A percentile compares a stretch with the other conserved stretches of the same genome.
phyloP scores from a whole-genome alignment of 2,113 vertebrate genomes.

The Piprites chloris region DNA sequence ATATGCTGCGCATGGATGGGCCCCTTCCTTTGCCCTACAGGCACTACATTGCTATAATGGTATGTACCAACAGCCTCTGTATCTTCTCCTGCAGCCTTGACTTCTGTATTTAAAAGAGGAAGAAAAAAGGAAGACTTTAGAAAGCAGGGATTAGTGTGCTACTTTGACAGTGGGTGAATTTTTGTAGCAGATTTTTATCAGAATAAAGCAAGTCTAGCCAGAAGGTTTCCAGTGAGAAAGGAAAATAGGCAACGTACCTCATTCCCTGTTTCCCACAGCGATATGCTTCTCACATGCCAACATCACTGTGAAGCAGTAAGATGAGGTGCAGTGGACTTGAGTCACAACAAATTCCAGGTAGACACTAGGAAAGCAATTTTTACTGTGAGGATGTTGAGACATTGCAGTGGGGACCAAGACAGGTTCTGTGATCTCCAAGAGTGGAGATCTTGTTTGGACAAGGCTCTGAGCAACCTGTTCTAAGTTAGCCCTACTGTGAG shows the following conservation, averaged over 20 bases:
- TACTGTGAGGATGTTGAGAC: background rate
- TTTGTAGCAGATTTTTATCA: background rate
- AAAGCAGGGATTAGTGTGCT: background rate
- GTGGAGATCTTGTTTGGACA: background rate
- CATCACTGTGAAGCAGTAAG: background rate
- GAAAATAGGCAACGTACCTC: background rate
- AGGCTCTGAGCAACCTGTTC: background rate
- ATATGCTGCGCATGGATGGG: slow-evolving; percentile 84
- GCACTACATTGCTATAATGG: slow-evolving; percentile 88
- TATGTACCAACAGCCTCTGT: background rate
- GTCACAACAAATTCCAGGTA: background rate
- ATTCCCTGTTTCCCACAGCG: background rate
- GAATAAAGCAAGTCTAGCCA: background rate
- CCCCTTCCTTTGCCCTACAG: slow-evolving; percentile 82
- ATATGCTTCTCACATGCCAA: background rate
- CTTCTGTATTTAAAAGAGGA: background rate
- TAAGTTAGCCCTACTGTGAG: background rate
- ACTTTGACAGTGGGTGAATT: background rate
- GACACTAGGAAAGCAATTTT: background rate
- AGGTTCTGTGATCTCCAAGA: background rate
- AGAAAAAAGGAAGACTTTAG: background rate
- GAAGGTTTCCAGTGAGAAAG: background rate
- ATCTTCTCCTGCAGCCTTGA: background rate
- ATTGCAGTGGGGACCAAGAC: background rate
- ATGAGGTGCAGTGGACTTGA: background rate